Base-by-base conservation (phyloP, 2,113 vertebrate genomes). In the Clarias macrocephalus region DNA sequence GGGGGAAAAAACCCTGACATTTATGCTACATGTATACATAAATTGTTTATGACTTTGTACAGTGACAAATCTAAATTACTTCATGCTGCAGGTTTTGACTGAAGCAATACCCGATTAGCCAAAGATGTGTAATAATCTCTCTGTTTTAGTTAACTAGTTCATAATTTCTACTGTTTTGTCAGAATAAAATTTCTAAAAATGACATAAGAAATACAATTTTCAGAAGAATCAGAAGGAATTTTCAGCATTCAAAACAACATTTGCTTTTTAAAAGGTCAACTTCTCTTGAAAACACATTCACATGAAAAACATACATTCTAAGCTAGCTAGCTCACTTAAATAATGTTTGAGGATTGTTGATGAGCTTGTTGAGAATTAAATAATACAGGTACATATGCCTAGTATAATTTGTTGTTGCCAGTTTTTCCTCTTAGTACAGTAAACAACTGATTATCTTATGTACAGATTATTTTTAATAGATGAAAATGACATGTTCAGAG, bases 401-500 rank as follows among this genome's bases (percentile, higher is more conserved):
- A 48, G 25, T 11, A n/a, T 19, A 16, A 66, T 65, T 65, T 18
- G 11, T 48, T 65, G 6, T 65, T 9, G 48, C 48, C 48, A 48
- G 48, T 48, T 48, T 48, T 48, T 48, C 48, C 66, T 54, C 21
- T 62, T 21, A 81, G 19, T 82, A 19, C 19, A 82, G 62, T 54
- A 48, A 66, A 82, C 60, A 82, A 65, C 25, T 16, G 13, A 82
- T n/a, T 37, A 37, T 8, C 25, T 42, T 82, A 5, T 82, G 21
- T n/a, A 82, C 80, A 83, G 42, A 83, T 52, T 52, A 23, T 52
- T 82, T 65, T 83, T 66, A 83, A 83, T 83, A 25, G 60, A 28
- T 52, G 19, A 28, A 73, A 82, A 82, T 65, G 60, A 65, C 81
- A 81, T 81, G 81, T 54, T 54, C 33, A 42, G 60, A 16, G 62